A percentile compares a stretch with the other conserved stretches of the same genome.
Conservation (phyloP, 2,113 vertebrate species). For the Brachyhypopomus gauderio region DNA sequence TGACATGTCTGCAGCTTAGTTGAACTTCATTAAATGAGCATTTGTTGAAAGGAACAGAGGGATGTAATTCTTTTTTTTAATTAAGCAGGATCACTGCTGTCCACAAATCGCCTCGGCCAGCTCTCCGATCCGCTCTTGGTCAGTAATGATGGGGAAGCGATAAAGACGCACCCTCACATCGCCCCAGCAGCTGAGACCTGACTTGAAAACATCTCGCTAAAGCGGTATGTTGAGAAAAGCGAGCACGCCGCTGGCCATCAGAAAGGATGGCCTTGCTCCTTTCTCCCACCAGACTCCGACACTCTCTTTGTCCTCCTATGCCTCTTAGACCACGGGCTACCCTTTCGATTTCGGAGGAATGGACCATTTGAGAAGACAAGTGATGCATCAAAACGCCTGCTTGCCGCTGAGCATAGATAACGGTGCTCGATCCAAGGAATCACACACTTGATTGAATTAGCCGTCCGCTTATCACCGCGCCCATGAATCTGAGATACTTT, state of each 20-base stretch:
- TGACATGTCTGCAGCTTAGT: not conserved
- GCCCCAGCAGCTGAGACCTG: constrained; percentile 30
- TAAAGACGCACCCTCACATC: constrained; percentile 13
- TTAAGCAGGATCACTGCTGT: constrained; percentile 2
- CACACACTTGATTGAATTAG: constrained; percentile 74
- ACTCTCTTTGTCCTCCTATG: constrained; percentile 39
- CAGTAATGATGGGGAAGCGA: constrained; percentile 26
- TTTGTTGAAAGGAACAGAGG: constrained; percentile 26
- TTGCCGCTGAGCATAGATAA: constrained; percentile 66
- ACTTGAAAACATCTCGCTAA: constrained; percentile 15
- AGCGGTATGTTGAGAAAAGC: constrained; percentile 10
- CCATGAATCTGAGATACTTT: constrained; percentile 68
- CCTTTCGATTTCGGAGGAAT: constrained; percentile 59
- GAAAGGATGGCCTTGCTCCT: constrained; percentile 20
- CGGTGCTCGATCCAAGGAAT: constrained; percentile 65
- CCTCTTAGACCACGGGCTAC: constrained; percentile 47
- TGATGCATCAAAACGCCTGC: constrained; percentile 74
- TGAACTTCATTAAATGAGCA: constrained; percentile 28
- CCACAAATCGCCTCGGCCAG: constrained; percentile 20
- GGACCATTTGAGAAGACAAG: constrained; percentile 59
- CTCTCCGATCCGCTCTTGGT: not conserved
- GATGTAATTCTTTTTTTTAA: constrained; percentile 7
- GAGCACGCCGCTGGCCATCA: constrained; percentile 18
- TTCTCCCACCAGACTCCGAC: constrained; percentile 36
- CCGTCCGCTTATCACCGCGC: constrained; percentile 65